Evolutionary conservation across 2,797 vertebrate species (phyloP).

Genomic region (Etheostoma nigrum): DNA sequence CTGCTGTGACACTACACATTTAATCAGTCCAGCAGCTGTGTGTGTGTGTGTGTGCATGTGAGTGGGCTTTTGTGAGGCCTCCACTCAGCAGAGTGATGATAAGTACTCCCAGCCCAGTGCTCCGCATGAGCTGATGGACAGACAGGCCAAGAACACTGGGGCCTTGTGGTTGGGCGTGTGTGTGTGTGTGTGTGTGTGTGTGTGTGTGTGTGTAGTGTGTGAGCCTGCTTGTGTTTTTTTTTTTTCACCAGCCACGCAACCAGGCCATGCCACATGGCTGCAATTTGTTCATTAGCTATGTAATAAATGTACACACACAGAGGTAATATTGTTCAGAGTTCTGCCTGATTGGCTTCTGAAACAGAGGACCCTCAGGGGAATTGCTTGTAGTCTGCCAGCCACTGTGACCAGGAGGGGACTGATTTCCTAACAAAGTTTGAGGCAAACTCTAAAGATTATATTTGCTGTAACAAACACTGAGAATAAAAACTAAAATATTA

Average conservation of each 20-base stretch:
- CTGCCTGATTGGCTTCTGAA: constrained; percentile 83
- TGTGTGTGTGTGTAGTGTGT: constrained; percentile 41
- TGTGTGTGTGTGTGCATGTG: constrained; percentile 37
- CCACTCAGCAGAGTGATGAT: constrained; percentile 84
- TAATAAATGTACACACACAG: constrained; percentile 87
- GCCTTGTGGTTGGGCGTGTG: constrained; percentile 80
- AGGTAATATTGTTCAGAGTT: constrained; percentile 84
- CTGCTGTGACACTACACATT: constrained; percentile 69
- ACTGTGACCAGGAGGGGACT: constrained; percentile 73
- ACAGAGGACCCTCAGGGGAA: constrained; percentile 77
- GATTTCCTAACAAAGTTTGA: constrained; percentile 71
- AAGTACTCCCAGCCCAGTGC: constrained; percentile 84
- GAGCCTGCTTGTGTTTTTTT: constrained; percentile 24
- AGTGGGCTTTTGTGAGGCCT: constrained; percentile 78
- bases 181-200: constrained; percentile 43
- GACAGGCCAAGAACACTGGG: constrained; percentile 83
- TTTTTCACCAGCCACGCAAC: constrained; percentile 63
- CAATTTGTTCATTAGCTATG: constrained; percentile 88
- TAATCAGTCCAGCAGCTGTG: constrained; percentile 63
- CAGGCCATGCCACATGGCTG: constrained; percentile 85
- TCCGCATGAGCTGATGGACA: constrained; percentile 82
- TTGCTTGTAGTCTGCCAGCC: constrained; percentile 79
- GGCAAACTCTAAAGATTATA: constrained; percentile 38
- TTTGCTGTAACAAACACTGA: constrained; percentile 31
- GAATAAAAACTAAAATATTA: constrained; percentile 27